These are phyloP conservation scores for Keiferia lycopersicella DNA, from an alignment of 2,888 invertebrate genomes.

Conservation along the genomic window DNA sequence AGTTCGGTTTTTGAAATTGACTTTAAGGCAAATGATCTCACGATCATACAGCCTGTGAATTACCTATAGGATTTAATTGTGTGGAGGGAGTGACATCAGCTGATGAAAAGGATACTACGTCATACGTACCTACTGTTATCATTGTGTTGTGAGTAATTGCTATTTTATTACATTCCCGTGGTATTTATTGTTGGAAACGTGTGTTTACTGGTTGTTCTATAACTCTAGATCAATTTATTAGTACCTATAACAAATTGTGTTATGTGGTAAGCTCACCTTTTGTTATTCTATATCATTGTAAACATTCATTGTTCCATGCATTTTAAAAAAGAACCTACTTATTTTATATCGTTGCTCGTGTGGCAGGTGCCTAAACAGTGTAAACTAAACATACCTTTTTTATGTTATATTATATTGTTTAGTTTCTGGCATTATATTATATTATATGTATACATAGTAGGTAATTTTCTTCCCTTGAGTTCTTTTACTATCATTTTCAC, in stretches of 20 bases:
- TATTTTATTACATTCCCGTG: background rate
- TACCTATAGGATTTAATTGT: background rate
- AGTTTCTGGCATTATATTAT: background rate
- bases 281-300: slow-evolving; percentile 7
- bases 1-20: background rate
- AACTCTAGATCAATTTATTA: background rate
- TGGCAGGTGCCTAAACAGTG: background rate
- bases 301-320: slow-evolving; percentile 8
- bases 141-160: background rate
- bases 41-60: background rate
- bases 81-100: slow-evolving; percentile 6
- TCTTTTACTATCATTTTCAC: too few species aligned
- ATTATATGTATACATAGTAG: too few species aligned
- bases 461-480: too few species aligned
- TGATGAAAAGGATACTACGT: background rate
- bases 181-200: background rate
- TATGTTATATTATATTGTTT: background rate
- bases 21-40: background rate
- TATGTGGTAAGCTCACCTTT: background rate
- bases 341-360: background rate
- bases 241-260: background rate
- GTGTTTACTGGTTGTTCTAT: background rate
- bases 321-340: background rate
- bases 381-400: background rate
- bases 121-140: background rate